Base-by-base conservation (phyloP, 2,888 invertebrate genomes). In the Tiliacea citrago region DNA sequence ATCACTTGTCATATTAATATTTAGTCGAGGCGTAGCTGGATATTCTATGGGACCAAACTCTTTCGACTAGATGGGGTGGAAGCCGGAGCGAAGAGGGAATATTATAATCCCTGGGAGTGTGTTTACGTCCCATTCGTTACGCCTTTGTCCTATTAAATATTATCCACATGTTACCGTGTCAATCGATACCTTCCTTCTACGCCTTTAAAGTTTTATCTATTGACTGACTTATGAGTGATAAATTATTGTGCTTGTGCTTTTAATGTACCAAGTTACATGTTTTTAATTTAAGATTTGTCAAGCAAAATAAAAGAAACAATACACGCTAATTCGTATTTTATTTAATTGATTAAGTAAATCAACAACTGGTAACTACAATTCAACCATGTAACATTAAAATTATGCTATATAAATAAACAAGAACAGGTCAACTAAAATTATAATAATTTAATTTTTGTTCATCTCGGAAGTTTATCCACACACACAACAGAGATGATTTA, bases 241-340 rank as follows among this genome's bases (percentile, higher is more conserved):
- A 87, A 93, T 91, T 88, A 93, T 92, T 93, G 93, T 94, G 96
- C 96, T 96, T 96, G 95, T 95, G 96, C 96, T 96, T 96, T 94
- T 92, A 95, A 93, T 96, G 95, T 96, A 94, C 91, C 94, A 94
- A 95, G 94, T 94, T 92, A 93, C 92, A 93, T 93, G 90, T 93
- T 95, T 92, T 94, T 91, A 90, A 89, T 94, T 95, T 94, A 93
- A 93, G 88, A 89, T 91, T 93, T 91, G 91, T 93, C 88, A 92
- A 93, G 94, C 94, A 94, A 93, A 91, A 91, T 90, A 95, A 94
- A 94, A 93, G 57, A 83, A 94, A 95, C 90, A 94, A 92, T 91
- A 94, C 94, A 94, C 94, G 93, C 94, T 93, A 91, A 73, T 74
- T 84, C 62, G 83, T 91, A 87, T 92, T 87, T 90, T 88, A 85